Base-by-base conservation (phyloP, 2,888 invertebrate species). In the Tiphia femorata region DNA sequence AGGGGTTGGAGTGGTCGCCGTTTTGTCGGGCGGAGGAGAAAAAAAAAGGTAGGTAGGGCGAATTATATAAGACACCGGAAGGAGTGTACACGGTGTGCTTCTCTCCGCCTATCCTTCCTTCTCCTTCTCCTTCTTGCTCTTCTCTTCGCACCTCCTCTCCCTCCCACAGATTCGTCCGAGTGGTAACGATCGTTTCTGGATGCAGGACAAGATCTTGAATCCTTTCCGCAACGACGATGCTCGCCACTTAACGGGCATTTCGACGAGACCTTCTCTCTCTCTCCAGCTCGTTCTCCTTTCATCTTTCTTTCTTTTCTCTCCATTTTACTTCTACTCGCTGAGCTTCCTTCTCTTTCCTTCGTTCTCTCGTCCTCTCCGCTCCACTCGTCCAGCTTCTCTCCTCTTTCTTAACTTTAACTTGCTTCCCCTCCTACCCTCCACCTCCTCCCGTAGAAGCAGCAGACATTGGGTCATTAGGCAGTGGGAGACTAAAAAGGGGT, bases 381-480 rank as follows among this genome's bases (percentile, higher is more conserved):
- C n/a, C n/a, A n/a, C n/a, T n/a, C n/a, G n/a, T n/a, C n/a, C n/a
- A n/a, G n/a, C n/a, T n/a, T n/a, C n/a, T n/a, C n/a, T n/a, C n/a
- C n/a, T n/a, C n/a, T n/a, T n/a, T n/a, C n/a, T n/a, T n/a, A n/a
- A n/a, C n/a, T n/a, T n/a, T n/a, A n/a, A n/a, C n/a, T n/a, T n/a
- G n/a, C n/a, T n/a, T n/a, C n/a, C n/a, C n/a, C n/a, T n/a, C n/a
- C n/a, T n/a, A n/a, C n/a, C n/a, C n/a, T 33, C 33, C 33, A n/a
- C 12, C 8, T n/a, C 25, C 25, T 5, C 25, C 48, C 40, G 68
- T 16, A 49, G 65, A 49, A 57, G 58, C 63, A 62, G 60, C 64
- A 52, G 68, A 69, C 59, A 60, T 73, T 75, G 82, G 79, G 81
- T 82, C 82, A 82, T 82, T 82, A 81, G 81, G 79, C 79, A 81